A percentile compares a stretch with the other conserved stretches of the same genome.
Evolutionary conservation across 1,140 invertebrate species (phyloP).

Genomic region (Mycetomoellerius zeteki): DNA sequence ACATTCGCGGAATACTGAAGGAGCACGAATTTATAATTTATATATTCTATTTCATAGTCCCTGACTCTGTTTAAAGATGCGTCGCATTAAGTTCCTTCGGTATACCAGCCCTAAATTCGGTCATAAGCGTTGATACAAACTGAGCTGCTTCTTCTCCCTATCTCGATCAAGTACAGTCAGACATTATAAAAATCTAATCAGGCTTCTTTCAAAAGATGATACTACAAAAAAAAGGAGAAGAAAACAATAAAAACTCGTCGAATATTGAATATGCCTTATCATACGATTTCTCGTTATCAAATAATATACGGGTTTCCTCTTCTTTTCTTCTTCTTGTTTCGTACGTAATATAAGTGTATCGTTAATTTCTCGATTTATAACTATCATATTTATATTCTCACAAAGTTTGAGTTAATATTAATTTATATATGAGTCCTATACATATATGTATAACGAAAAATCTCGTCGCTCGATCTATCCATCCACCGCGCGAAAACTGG

Average conservation of each 20-base stretch:
- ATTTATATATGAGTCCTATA: constrained; percentile 75
- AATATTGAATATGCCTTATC: constrained; percentile 78
- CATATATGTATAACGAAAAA: constrained; percentile 55
- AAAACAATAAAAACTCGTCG: constrained; percentile 72
- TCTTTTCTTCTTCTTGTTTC: constrained; percentile 71
- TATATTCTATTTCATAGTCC: constrained; percentile 59
- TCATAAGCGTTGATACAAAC: constrained; percentile 72
- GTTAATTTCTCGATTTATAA: constrained; percentile 73
- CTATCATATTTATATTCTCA: constrained; percentile 77
- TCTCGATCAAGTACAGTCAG: constrained; percentile 70
- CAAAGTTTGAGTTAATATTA: constrained; percentile 76
- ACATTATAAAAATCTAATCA: constrained; percentile 83
- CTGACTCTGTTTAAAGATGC: constrained; percentile 62
- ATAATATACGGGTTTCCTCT: constrained; percentile 76
- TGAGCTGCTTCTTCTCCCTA: constrained; percentile 71
- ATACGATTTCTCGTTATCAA: constrained; percentile 74
- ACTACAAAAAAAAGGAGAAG: constrained; percentile 57
- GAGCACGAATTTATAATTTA: constrained; percentile 52
- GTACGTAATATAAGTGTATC: constrained; percentile 74
- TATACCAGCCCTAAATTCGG: constrained; percentile 65
- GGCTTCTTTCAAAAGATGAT: constrained; percentile 77
- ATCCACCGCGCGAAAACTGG: constrained; percentile 53
- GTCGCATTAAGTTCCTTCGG: constrained; percentile 61
- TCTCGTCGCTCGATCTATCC: constrained; percentile 16
- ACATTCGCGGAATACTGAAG: constrained; percentile 53